phyloP scores from a whole-genome alignment of 2,113 vertebrate species.

The Dromas ardeola region DNA sequence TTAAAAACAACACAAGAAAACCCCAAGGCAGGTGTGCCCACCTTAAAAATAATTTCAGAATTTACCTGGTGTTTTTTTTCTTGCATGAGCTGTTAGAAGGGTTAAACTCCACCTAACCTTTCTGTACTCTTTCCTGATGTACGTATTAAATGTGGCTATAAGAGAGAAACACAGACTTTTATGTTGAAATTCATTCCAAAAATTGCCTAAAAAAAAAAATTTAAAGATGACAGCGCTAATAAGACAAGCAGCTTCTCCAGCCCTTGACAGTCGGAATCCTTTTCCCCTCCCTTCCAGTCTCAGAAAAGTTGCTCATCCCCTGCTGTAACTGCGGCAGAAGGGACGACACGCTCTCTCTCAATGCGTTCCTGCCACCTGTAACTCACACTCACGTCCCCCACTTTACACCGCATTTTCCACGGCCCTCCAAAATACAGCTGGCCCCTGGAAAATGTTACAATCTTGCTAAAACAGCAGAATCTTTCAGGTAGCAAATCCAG shows the following conservation, averaged over 20 bases:
- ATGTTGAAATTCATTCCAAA: neutral
- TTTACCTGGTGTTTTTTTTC: constrained; percentile 18
- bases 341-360: rapidly evolving
- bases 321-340: neutral
- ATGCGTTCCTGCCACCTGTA: neutral
- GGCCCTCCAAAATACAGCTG: neutral
- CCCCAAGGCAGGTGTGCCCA: neutral
- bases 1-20: neutral
- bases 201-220: neutral
- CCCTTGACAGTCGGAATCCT: neutral
- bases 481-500: neutral
- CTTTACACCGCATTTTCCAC: neutral
- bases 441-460: neutral
- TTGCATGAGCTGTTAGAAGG: constrained; percentile 7
- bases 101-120: constrained; percentile 36
- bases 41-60: neutral
- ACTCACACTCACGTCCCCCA: neutral
- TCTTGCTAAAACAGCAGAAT: neutral
- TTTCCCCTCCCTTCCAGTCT: neutral
- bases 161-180: neutral
- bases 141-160: neutral
- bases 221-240: neutral
- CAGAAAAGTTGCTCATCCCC: neutral
- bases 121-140: neutral
- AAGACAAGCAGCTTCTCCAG: neutral